Evolutionary conservation across 2,113 vertebrate genomes (phyloP).

Genomic region (Cyprinodon tularosa): DNA sequence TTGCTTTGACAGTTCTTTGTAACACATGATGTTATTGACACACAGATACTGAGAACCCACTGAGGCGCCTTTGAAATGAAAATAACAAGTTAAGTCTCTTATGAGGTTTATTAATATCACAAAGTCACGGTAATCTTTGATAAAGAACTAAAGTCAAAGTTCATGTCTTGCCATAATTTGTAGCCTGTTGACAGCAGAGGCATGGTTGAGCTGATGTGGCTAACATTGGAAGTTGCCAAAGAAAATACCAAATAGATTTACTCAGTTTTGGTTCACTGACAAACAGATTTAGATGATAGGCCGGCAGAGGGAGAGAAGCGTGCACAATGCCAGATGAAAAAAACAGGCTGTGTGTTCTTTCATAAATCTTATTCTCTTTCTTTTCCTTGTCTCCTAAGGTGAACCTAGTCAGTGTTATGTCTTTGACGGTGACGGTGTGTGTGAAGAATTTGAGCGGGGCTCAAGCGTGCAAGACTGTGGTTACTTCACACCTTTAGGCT

Average conservation of each 20-base stretch:
- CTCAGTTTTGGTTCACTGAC: slow-evolving; percentile 61
- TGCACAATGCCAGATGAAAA: slow-evolving; percentile 50
- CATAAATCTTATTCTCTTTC: slow-evolving; percentile 53
- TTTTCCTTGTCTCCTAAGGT: slow-evolving; percentile 77
- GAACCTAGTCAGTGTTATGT: slow-evolving; percentile 92
- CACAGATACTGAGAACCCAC: slow-evolving; percentile 5
- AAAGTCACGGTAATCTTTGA: slow-evolving; percentile 16
- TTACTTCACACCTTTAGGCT: slow-evolving; percentile 85
- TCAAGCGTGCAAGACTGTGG: slow-evolving; percentile 87
- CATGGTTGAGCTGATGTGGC: slow-evolving; percentile 43
- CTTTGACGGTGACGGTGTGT: slow-evolving; percentile 86
- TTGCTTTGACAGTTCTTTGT: slow-evolving; percentile 31
- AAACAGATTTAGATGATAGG: slow-evolving; percentile 57
- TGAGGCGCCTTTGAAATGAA: background rate
- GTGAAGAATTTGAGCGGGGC: slow-evolving; percentile 87
- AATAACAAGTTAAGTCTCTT: slow-evolving; percentile 7
- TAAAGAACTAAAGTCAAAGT: slow-evolving; percentile 49
- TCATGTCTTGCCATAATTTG: slow-evolving; percentile 41
- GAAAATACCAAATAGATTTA: slow-evolving; percentile 59
- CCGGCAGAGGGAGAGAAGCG: slow-evolving; percentile 42
- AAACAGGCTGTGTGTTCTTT: slow-evolving; percentile 58
- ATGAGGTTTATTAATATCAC: slow-evolving; percentile 22
- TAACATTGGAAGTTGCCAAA: slow-evolving; percentile 50
- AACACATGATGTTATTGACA: slow-evolving; percentile 15
- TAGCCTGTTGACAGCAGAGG: slow-evolving; percentile 47